Conservation (phyloP, 1,140 invertebrate genomes). For the Procambarus virginalis region DNA sequence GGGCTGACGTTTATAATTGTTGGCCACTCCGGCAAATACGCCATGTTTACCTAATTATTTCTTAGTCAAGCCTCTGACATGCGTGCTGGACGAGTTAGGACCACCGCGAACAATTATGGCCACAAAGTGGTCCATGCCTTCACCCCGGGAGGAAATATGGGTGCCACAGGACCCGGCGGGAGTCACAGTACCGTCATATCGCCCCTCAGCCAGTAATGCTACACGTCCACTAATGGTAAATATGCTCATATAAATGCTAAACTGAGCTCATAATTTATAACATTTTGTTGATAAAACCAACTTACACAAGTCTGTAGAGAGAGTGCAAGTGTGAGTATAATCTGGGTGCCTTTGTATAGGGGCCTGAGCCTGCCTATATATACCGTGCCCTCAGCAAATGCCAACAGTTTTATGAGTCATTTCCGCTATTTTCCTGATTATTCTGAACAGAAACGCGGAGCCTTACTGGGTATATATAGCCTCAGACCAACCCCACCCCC, state of each 20-base stretch:
- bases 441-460: background rate
- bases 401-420: background rate
- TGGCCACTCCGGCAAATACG: background rate
- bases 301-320: background rate
- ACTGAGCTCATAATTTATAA: background rate
- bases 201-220: background rate
- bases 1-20: background rate
- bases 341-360: background rate
- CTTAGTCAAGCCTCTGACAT: background rate
- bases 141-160: background rate
- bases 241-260: background rate
- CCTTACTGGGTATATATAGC: background rate
- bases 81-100: background rate
- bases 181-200: background rate
- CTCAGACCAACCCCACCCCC: no score
- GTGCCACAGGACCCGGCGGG: background rate
- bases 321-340: background rate
- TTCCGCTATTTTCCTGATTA: background rate
- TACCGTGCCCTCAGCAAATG: background rate
- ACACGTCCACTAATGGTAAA: background rate
- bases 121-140: background rate
- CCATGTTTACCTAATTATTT: background rate
- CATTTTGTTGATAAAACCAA: background rate
- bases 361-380: background rate
- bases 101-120: background rate